Evolutionary conservation across 2,797 vertebrate species (phyloP), one percentile per base, ranked within the genome.

Genomic region (Chaunax sp.): DNA sequence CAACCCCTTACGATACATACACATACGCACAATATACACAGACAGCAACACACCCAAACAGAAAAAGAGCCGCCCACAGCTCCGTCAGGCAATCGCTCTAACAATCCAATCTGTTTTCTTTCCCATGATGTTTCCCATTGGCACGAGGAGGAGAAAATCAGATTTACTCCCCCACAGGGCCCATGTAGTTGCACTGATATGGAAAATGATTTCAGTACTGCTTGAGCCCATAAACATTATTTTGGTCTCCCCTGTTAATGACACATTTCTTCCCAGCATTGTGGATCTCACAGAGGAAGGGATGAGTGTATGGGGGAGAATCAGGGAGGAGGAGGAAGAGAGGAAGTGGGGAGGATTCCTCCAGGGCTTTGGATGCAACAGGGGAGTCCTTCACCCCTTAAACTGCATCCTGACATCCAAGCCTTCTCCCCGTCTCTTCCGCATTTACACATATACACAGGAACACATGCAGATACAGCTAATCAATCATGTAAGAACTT

Each of bases 71-170:
- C 90, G 88, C 92, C 90, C 89, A 92, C 92, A 91, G 92, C 91
- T 91, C 89, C 67, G 78, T 90, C 89, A 91, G 91, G 87, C 89
- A 87, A 86, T 91, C 87, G 87, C 84, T 89, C 85, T 80, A 87
- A 92, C 90, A 92, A 91, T 92, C 89, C 90, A 92, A 91, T 92
- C 90, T 93, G 90, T 91, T 92, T 92, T 90, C 89, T 91, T 92
- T 93, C 92, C 91, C 93, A 94, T 93, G 90, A 93, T 92, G 91
- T 91, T 92, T 92, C 90, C 90, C 91, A 92, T 90, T 93, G 91
- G 92, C 91, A 92, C 90, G 75, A 72, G 75, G 84, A 88, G 82
- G 81, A 93, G 90, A 91, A 93, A 91, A 93, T 91, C 89, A 63
- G 89, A 93, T 92, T 90, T 93, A 90, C 88, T 92, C 88, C 89